These are phyloP conservation scores for Tragopan temminckii DNA, from an alignment of 2,797 vertebrate genomes.

Conservation along the genomic window DNA sequence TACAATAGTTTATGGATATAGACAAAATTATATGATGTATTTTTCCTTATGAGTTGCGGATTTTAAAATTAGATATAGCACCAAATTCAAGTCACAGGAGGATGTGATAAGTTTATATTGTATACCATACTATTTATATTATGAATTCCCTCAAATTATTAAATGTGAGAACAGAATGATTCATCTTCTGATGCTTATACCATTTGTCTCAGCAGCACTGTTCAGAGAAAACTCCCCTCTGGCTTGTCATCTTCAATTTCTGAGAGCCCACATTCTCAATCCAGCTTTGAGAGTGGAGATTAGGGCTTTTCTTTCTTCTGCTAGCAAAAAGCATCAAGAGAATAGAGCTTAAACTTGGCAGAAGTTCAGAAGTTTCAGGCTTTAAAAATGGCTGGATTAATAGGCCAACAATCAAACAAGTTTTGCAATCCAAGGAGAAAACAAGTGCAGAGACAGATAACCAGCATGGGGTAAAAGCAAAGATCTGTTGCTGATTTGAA, in stretches of 20 bases:
- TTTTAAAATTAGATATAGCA: not conserved
- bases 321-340: not conserved
- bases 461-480: constrained; percentile 8
- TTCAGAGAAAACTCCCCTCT: not conserved
- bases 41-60: not conserved
- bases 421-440: constrained; percentile 1
- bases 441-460: constrained; percentile 15
- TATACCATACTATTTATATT: not conserved
- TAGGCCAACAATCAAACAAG: constrained; percentile 11
- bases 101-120: not conserved
- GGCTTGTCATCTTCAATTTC: constrained; percentile 14
- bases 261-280: not conserved
- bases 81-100: not conserved
- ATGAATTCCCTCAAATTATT: not conserved
- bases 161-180: not conserved
- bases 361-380: constrained; percentile 9
- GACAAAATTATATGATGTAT: not conserved
- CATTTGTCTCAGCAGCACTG: not conserved
- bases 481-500: constrained; percentile 32
- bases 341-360: constrained; percentile 25
- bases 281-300: constrained; percentile 14
- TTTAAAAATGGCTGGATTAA: constrained; percentile 39
- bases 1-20: not conserved
- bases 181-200: not conserved
- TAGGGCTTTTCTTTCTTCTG: constrained; percentile 8